Percentiles rank a stretch among this genome's conserved stretches.
phyloP scores from a whole-genome alignment of 2,797 vertebrate species.

The Kryptolebias ocellatus region DNA sequence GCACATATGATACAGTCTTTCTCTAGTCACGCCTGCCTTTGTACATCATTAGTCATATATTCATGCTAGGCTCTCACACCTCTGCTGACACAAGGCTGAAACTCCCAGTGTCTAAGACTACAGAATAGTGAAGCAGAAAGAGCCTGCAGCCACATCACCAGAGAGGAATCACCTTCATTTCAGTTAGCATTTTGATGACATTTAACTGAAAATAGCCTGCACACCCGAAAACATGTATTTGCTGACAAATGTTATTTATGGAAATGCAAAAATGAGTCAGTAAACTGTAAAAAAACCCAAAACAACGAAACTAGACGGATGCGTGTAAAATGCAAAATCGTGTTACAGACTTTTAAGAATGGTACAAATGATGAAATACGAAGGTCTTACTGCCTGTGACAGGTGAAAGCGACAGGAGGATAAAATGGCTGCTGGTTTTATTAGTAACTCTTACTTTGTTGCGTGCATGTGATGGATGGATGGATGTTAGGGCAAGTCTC shows the following conservation, averaged over 20 bases:
- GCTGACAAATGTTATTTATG: slow-evolving; percentile 55
- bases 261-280: slow-evolving; percentile 49
- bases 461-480: slow-evolving; percentile 41
- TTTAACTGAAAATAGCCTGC: slow-evolving; percentile 56
- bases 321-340: slow-evolving; percentile 31
- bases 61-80: slow-evolving; percentile 31
- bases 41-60: slow-evolving; percentile 5
- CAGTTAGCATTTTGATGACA: slow-evolving; percentile 80
- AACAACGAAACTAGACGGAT: slow-evolving; percentile 39
- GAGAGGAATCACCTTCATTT: slow-evolving; percentile 60
- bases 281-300: slow-evolving; percentile 28
- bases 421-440: slow-evolving; percentile 40
- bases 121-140: slow-evolving; percentile 29
- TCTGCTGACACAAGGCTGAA: slow-evolving; percentile 25
- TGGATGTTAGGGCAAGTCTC: slow-evolving; percentile 57
- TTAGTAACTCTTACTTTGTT: slow-evolving; percentile 17
- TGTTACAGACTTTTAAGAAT: slow-evolving; percentile 1
- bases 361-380: slow-evolving; percentile 32
- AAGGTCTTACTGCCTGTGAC: slow-evolving; percentile 30
- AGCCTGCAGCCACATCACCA: slow-evolving; percentile 36
- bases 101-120: slow-evolving; percentile 40
- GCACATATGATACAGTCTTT: background rate
- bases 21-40: slow-evolving; percentile 1
- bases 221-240: slow-evolving; percentile 68
- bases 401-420: slow-evolving; percentile 8